These are phyloP conservation scores for Ceratothoa steindachneri DNA, from an alignment of 2,888 invertebrate species.

Conservation along the genomic window DNA sequence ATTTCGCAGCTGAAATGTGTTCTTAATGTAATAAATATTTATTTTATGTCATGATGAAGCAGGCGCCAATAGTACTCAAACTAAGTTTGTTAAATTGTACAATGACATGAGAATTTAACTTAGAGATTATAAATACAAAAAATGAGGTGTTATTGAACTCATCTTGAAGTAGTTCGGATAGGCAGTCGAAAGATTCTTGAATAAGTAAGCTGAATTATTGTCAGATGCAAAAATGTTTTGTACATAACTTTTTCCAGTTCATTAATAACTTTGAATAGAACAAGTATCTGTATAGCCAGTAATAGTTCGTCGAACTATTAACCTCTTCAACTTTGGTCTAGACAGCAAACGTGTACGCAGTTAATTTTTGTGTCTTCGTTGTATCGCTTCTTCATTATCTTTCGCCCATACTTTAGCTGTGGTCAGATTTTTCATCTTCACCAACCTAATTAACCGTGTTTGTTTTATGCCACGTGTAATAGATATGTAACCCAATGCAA, in stretches of 20 bases:
- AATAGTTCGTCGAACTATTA: neutral
- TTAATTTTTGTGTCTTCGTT: neutral
- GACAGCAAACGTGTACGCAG: neutral
- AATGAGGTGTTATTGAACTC: neutral
- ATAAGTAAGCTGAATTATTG: neutral
- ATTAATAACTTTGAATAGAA: neutral
- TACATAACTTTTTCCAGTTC: neutral
- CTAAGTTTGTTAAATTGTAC: neutral
- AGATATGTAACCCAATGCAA: neutral
- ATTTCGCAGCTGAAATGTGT: too few relatives aligned
- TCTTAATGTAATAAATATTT: too few relatives aligned
- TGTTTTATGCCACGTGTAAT: neutral
- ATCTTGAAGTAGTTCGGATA: neutral
- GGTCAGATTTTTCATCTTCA: neutral
- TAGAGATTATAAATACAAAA: neutral
- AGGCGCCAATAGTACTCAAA: neutral
- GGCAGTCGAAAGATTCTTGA: neutral
- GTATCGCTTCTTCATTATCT: neutral
- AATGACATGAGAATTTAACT: neutral
- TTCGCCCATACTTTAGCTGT: neutral
- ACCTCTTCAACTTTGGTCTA: neutral
- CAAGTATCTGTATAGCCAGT: neutral
- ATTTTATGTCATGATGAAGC: neutral
- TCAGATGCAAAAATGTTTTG: neutral
- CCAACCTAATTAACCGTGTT: too few relatives aligned